Evolutionary conservation across 35 echinoderm and acorn worm genomes (phyloP).

Genomic region (Chiridota heheva): DNA sequence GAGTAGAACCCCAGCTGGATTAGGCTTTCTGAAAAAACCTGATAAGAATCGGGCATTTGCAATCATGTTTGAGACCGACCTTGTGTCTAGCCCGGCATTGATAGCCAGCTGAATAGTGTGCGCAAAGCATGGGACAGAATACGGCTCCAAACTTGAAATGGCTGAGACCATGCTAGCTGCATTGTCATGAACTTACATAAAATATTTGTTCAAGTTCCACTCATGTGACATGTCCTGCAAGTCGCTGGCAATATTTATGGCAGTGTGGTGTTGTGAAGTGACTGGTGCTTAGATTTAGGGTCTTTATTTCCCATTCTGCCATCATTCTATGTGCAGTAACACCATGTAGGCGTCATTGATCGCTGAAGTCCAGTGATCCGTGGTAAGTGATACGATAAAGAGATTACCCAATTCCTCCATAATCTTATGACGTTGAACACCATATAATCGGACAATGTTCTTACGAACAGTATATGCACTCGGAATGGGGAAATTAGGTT

Average conservation of each 20-base stretch:
- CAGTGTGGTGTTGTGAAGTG: slow-evolving; percentile 11
- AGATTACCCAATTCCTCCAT: background rate
- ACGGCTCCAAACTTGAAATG: too few relatives aligned
- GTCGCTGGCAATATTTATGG: background rate
- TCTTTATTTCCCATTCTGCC: slow-evolving; percentile 1
- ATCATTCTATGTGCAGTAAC: slow-evolving; percentile 12
- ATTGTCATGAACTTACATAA: too few relatives aligned
- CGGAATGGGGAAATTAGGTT: background rate
- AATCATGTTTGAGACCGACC: too few relatives aligned
- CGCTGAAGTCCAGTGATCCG: slow-evolving; percentile 8
- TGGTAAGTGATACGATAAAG: background rate
- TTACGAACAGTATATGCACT: background rate
- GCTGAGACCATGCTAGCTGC: too few relatives aligned
- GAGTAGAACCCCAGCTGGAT: too few relatives aligned
- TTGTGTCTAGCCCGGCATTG: too few relatives aligned
- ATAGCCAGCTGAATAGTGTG: too few relatives aligned
- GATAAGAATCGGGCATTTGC: too few relatives aligned
- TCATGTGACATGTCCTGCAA: slow-evolving; percentile 6
- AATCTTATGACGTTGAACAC: slow-evolving; percentile 3
- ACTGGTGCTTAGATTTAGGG: slow-evolving; percentile 3
- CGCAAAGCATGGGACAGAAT: too few relatives aligned
- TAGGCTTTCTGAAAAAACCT: too few relatives aligned
- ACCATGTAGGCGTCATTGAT: slow-evolving; percentile 9
- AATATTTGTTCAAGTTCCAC: background rate
- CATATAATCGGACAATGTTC: slow-evolving; percentile 3